These are phyloP conservation scores for Henricia sp. DNA, from an alignment of 53 echinoderm and acorn worm species.

Conservation along the genomic window DNA sequence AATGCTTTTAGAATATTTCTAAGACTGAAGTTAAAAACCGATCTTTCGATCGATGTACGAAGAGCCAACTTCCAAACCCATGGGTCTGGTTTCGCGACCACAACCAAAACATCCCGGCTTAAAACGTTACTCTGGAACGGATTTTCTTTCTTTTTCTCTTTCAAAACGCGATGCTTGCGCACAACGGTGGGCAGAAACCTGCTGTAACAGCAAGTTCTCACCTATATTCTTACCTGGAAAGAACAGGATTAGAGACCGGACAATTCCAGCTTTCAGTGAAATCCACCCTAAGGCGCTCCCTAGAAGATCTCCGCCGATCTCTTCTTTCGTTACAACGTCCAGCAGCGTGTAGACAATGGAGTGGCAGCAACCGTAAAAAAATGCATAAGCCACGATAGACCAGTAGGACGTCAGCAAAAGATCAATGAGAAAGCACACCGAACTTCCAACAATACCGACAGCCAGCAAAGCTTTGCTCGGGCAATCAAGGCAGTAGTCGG, in stretches of 20 bases:
- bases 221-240: conserved; percentile 22
- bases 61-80: too few relatives aligned
- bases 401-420: background rate
- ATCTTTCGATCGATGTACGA: too few relatives aligned
- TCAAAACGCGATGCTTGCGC: too few relatives aligned
- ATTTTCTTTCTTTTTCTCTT: too few relatives aligned
- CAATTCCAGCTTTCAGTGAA: background rate
- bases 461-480: background rate
- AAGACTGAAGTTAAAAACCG: too few relatives aligned
- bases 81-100: too few relatives aligned
- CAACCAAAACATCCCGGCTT: too few relatives aligned
- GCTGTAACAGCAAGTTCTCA: too few relatives aligned
- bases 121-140: too few relatives aligned
- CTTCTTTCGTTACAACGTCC: background rate
- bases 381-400: background rate
- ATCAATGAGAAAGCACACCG: background rate
- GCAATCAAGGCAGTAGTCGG: background rate
- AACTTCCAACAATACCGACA: background rate
- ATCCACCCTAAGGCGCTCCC: conserved; percentile 4
- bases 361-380: background rate
- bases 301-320: background rate
- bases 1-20: too few relatives aligned
- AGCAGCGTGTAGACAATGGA: background rate
- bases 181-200: too few relatives aligned
- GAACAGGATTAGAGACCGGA: background rate